phyloP scores from a whole-genome alignment of 2,888 invertebrate species.

The Ligdia adustata region DNA sequence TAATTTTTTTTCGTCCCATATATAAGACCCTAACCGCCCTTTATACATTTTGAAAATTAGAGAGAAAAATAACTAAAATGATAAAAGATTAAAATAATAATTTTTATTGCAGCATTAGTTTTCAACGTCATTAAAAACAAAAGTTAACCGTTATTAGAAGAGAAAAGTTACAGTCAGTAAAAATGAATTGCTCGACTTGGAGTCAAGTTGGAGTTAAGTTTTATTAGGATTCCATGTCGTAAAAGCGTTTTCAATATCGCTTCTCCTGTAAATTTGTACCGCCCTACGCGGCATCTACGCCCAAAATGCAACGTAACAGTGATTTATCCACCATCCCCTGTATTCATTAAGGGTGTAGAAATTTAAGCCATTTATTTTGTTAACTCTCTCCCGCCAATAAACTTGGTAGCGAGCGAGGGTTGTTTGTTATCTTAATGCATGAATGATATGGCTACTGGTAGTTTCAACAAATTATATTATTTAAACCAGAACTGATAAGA shows the following conservation, averaged over 20 bases:
- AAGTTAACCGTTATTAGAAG: too few species aligned
- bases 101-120: too few species aligned
- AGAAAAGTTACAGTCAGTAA: too few species aligned
- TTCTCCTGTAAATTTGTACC: constrained; percentile 18
- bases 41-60: too few species aligned
- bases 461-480: constrained; percentile 35
- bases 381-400: constrained; percentile 76
- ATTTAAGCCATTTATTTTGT: constrained; percentile 84
- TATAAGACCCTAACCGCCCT: too few species aligned
- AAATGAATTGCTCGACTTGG: too few species aligned
- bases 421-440: constrained; percentile 68
- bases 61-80: too few species aligned
- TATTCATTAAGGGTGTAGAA: constrained; percentile 84
- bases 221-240: too few species aligned
- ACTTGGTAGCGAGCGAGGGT: constrained; percentile 55
- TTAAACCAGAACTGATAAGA: neutral
- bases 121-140: too few species aligned
- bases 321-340: constrained; percentile 79
- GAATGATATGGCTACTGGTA: constrained; percentile 46
- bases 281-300: constrained; percentile 39
- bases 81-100: too few species aligned
- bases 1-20: too few species aligned
- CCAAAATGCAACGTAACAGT: constrained; percentile 79
- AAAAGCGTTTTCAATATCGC: constrained; percentile 14
- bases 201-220: too few species aligned